Base-by-base conservation (phyloP, 2,113 vertebrate species). In the Cisticola juncidis region DNA sequence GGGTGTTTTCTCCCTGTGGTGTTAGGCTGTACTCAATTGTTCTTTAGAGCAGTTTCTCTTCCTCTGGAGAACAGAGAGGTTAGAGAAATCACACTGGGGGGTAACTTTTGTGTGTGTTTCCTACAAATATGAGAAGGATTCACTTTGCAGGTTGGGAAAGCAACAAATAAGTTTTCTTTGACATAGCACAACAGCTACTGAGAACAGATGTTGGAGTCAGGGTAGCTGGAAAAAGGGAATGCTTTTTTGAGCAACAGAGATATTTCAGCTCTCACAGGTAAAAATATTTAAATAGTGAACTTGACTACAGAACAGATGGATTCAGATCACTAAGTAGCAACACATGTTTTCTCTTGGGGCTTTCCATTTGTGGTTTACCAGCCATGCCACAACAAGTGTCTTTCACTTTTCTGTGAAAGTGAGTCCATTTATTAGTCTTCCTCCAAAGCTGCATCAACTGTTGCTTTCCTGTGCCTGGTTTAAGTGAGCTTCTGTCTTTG, bases 291-390 rank as follows among this genome's bases (percentile, higher is more conserved):
- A 87, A 84, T 12, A 70, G 54, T 62, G 33, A 66, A 78, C 94
- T 73, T 88, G 58, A 91, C 74, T 81, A 70, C 19, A 44, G 50
- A 38, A 60, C 2, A 4, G 54, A 91, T 47, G 38, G 71, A 83
- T 90, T 88, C 71, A 69, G 64, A 71, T 38, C 51, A 50, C 45
- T 93, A 85, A 90, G 66, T 62, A 91, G 70, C 71, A 80, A 62
- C 14, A 38, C 9, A 26, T 31, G 31, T 80, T 95, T 47, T 94
- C 86, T 79, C 70, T 82, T 3, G 88, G 96, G 95, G 65, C 68
- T 96, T 97, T 97, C 90, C 94, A 88, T 16, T 64, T 94, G 95
- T 95, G 96, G 95, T 93, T 96, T 95, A 94, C 96, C 88, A 96
- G 90, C 64, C n/a, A 19, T 33, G 82, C 96, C 96, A 71, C 94